Conservation (phyloP, 23 tunicate genomes). For the Ciona savignyi region DNA sequence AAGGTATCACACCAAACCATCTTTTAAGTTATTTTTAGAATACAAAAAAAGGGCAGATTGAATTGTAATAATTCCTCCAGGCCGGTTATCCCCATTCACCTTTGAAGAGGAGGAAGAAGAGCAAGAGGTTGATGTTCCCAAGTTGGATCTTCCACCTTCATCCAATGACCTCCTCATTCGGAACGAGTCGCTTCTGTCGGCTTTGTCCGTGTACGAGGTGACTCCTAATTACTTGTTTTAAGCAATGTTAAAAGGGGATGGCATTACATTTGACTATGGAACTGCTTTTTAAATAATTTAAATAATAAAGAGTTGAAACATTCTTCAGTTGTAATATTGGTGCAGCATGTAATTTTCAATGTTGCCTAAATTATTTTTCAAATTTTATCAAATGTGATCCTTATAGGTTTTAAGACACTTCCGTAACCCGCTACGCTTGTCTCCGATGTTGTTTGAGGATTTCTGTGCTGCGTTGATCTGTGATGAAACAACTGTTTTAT, state of each 20-base stretch:
- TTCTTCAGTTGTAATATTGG: too few species aligned
- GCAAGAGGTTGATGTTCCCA: conserved; percentile 36
- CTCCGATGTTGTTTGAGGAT: conserved; percentile 94
- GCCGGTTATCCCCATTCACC: conserved; percentile 8
- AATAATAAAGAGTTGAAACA: too few species aligned
- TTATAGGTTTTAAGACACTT: conserved; percentile 55
- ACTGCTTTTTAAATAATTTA: too few species aligned
- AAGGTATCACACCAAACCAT: too few species aligned
- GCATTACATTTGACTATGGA: too few species aligned
- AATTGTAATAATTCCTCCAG: too few species aligned
- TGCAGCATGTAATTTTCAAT: too few species aligned
- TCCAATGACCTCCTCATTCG: conserved; percentile 62
- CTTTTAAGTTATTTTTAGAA: too few species aligned
- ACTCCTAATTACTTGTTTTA: too few species aligned
- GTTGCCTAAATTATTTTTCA: neutral
- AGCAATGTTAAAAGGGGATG: too few species aligned
- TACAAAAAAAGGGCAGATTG: too few species aligned
- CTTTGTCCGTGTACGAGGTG: conserved; percentile 78
- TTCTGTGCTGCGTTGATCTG: conserved; percentile 78
- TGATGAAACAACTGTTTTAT: conserved; percentile 42
- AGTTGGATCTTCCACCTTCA: conserved; percentile 47
- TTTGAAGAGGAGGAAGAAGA: conserved; percentile 20
- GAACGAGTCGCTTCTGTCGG: conserved; percentile 45
- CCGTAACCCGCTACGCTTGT: conserved; percentile 50
- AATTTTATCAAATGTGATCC: neutral